Evolutionary conservation across 1,140 invertebrate genomes (phyloP), one percentile per base, ranked within the genome.

Genomic region (Drosophila mauritiana): DNA sequence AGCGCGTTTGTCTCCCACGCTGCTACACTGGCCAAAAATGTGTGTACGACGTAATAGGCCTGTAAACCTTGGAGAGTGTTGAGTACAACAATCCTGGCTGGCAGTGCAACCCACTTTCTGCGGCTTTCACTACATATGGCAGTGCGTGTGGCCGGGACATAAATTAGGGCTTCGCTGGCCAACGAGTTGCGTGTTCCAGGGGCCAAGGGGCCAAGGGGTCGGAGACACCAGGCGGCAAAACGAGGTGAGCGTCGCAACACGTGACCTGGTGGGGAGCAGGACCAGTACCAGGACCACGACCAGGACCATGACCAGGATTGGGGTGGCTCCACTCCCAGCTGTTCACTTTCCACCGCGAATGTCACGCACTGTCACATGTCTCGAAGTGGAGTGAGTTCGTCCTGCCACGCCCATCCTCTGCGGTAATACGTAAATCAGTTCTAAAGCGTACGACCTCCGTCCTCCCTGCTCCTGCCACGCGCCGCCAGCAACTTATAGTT

Each of bases 291-390:
- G 20, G 20, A 37, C 12, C 3, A 3, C 0, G 12, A 37, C 17
- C 17, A 17, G 17, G 17, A 17, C 10, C 31, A 34, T 34, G 34
- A 10, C 10, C 10, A 12, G 11, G 11, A 39, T 10, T 31, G 39
- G 2, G 12, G 8, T 13, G 43, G 43, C 39, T 45, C 57, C 62
- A 61, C 36, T 11, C 39, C 52, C 39, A 53, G 17, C 55, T 25
- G 61, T 17, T 20, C 34, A 46, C 42, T 17, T 37, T 22, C 34
- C 36, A 54, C 46, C 73, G 73, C 73, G 63, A 81, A 63, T 81
- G 82, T 36, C 82, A 64, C 81, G 72, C 81, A 56, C 69, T 85
- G 82, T 86, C 82, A 78, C 82, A 48, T 49, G 51, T 52, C 12
- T 25, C 15, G 8, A 5, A 2, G 5, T 27, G 17, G 17, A 43